Evolutionary conservation across 2,888 invertebrate genomes (phyloP).

Genomic region (Drosophila subsilvestris): DNA sequence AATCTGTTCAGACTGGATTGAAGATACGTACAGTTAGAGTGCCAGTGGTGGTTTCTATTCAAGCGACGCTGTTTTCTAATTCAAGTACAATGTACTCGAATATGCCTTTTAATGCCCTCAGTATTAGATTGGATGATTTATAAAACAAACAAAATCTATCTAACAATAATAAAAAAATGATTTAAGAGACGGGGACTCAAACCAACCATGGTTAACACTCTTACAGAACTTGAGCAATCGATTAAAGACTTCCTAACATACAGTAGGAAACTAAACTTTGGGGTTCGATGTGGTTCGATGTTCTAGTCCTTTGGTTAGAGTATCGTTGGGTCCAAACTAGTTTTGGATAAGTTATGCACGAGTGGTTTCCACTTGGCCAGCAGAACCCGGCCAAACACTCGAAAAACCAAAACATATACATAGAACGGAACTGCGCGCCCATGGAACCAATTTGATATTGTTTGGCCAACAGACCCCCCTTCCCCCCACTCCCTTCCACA

Average conservation of each 20-base stretch:
- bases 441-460: slow-evolving; percentile 44
- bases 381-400: slow-evolving; percentile 22
- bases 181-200: neutral
- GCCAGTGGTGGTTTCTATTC: too few species aligned
- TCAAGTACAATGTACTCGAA: too few species aligned
- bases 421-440: slow-evolving; percentile 11
- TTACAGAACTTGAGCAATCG: neutral
- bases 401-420: slow-evolving; percentile 22
- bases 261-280: neutral
- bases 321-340: slow-evolving; percentile 13
- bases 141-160: too few species aligned
- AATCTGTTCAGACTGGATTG: too few species aligned
- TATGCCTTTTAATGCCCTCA: neutral
- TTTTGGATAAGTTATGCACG: slow-evolving; percentile 44
- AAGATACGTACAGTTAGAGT: too few species aligned
- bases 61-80: too few species aligned
- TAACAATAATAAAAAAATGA: too few species aligned
- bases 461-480: slow-evolving; percentile 25
- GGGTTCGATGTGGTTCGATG: neutral
- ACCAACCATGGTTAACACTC: too few species aligned
- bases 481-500: neutral
- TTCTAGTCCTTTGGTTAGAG: slow-evolving; percentile 1
- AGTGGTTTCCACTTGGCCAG: slow-evolving; percentile 40
- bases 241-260: neutral
- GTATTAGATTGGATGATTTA: neutral